phyloP scores from a whole-genome alignment of 2,888 invertebrate species.

The Ethmia dodecea region DNA sequence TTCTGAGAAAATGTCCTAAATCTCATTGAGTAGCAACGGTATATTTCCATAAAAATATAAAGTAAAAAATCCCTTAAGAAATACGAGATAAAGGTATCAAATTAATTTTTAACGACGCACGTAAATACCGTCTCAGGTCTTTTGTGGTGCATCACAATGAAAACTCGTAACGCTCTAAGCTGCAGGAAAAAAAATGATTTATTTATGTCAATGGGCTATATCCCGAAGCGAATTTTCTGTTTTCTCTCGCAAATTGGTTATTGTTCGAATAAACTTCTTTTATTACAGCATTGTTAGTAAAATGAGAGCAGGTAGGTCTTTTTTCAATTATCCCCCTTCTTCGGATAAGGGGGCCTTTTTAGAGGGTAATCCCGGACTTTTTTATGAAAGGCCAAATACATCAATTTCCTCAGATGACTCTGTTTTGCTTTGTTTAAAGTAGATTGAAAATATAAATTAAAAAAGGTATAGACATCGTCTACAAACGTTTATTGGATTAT shows the following conservation, averaged over 20 bases:
- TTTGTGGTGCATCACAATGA: constrained; percentile 71
- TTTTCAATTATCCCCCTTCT: constrained; percentile 52
- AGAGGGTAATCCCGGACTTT: constrained; percentile 49
- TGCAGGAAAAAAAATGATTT: constrained; percentile 57
- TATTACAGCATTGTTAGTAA: constrained; percentile 72
- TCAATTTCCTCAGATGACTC: too few species aligned
- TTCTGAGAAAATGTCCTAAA: too few species aligned
- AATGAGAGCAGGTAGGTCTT: constrained; percentile 53
- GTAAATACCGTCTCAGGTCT: constrained; percentile 56
- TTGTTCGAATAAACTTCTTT: constrained; percentile 71
- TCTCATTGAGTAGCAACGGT: constrained; percentile 1
- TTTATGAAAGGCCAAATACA: constrained; percentile 30
- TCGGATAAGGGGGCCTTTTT: constrained; percentile 54
- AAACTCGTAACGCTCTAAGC: constrained; percentile 50
- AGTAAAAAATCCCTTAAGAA: constrained; percentile 31
- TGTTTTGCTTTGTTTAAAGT: too few species aligned
- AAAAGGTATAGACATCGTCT: too few species aligned
- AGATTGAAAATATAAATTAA: too few species aligned
- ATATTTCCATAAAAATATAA: constrained; percentile 4
- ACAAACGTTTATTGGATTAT: too few species aligned
- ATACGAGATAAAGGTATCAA: constrained; percentile 70
- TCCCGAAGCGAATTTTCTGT: constrained; percentile 54
- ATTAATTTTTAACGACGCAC: constrained; percentile 74
- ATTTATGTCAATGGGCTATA: constrained; percentile 73
- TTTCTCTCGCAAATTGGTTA: constrained; percentile 71